Base-by-base conservation (phyloP, 2,888 invertebrate species). In the Troides aeacus region DNA sequence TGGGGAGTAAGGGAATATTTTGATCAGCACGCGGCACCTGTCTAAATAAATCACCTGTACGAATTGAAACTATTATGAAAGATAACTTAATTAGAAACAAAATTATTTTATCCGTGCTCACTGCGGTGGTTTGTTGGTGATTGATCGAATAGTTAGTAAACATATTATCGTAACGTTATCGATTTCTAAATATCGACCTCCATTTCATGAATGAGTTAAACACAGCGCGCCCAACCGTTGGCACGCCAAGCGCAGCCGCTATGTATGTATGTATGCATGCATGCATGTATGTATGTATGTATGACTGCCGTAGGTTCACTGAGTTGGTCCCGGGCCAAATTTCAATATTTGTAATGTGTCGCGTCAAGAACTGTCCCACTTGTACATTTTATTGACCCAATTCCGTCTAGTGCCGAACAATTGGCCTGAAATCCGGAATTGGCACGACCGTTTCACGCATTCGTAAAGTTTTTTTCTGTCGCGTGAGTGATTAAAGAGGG, bases 291-390 rank as follows among this genome's bases (percentile, higher is more conserved):
- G 30, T 0, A 30, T 10, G 39, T 39, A 39, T 39, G 39, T 39
- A 39, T 10, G 39, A 7, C 39, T 53, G 12, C 60, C 23, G 36
- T 58, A 53, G 36, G 17, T 61, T 62, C 56, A 62, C 64, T 39
- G 62, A 65, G 23, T 69, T 69, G 69, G 69, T 69, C 23, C 24
- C 62, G 69, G 50, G 69, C 69, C 69, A 69, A 69, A 69, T 62
- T 57, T 69, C 58, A 62, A 65, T 69, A 62, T 30, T 69, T 62
- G n/a, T 58, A 69, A 65, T 57, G 65, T 65, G 65, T 30, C 24
- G 46, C 62, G 65, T 64, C 64, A 69, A 62, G 64, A 53, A 61
- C 61, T 64, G 64, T 60, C 56, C 64, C 69, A 64, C 64, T 64
- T 24, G 53, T 64, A 60, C 61, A 64, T 64, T 64, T 64, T 64